Evolutionary conservation across 92 coral and sea anemone genomes (phyloP).

Genomic region (Isaurus tuberculatus): DNA sequence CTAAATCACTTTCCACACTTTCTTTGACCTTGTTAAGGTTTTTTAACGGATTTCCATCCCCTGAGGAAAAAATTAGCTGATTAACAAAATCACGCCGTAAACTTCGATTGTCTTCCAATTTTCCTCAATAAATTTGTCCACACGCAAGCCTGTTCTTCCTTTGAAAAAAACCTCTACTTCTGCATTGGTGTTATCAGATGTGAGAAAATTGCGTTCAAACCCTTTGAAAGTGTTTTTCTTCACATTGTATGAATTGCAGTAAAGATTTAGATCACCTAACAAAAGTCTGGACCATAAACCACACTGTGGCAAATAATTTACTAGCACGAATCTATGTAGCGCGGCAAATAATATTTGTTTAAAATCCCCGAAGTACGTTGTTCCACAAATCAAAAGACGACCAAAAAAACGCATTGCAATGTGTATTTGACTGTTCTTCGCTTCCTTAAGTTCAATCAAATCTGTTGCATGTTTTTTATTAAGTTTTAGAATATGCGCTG

Average conservation of each 20-base stretch:
- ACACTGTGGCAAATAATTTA: constrained; percentile 27
- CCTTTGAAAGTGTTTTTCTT: background rate
- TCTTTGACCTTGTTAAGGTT: constrained; percentile 1
- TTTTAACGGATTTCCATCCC: background rate
- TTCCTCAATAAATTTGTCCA: constrained; percentile 42
- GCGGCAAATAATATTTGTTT: constrained; percentile 47
- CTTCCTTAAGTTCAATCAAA: too few species aligned
- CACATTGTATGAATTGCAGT: background rate
- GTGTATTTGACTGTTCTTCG: too few species aligned
- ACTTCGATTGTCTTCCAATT: constrained; percentile 40
- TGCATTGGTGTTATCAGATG: constrained; percentile 31
- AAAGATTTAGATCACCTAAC: constrained; percentile 34
- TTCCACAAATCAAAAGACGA: too few species aligned
- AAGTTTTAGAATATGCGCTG: too few species aligned
- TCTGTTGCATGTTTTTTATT: too few species aligned
- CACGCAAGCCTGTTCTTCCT: constrained; percentile 7
- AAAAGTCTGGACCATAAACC: constrained; percentile 35
- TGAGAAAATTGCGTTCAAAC: background rate
- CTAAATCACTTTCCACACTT: background rate
- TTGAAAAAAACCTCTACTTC: constrained; percentile 40
- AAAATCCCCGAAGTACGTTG: background rate
- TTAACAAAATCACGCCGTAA: constrained; percentile 31
- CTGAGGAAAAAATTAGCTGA: background rate
- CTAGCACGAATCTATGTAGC: constrained; percentile 24
- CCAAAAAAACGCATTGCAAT: too few species aligned